Percentiles rank a stretch among this genome's conserved stretches.
Conservation (phyloP, 2,113 vertebrate genomes). For the Oostethus manadensis region DNA sequence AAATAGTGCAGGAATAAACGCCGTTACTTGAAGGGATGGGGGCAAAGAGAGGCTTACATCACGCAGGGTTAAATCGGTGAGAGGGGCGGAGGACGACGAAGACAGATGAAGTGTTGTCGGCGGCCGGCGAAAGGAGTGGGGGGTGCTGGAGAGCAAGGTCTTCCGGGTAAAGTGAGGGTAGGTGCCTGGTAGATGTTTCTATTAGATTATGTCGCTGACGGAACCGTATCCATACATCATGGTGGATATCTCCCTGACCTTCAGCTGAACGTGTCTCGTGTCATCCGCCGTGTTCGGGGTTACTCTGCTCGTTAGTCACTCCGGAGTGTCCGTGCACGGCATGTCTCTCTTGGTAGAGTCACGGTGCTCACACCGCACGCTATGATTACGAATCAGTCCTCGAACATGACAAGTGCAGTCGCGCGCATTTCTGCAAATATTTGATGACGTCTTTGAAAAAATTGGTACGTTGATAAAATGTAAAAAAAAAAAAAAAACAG, state of each 20-base stretch:
- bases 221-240: conserved; percentile 31
- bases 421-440: no score
- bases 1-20: conserved; percentile 46
- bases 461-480: no score
- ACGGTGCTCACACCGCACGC: no score
- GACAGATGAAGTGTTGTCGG: conserved; percentile 4
- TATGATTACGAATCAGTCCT: no score
- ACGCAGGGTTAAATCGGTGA: conserved; percentile 55
- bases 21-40: conserved; percentile 61
- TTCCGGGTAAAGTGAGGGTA: conserved; percentile 35
- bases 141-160: conserved; percentile 1
- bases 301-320: conserved; percentile 2
- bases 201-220: conserved; percentile 2
- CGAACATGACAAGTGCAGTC: no score
- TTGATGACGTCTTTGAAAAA: no score
- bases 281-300: conserved; percentile 1
- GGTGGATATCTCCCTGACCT: conserved; percentile 27
- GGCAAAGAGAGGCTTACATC: conserved; percentile 45
- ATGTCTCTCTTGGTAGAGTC: not conserved
- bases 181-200: not conserved
- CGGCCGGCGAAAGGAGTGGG: conserved; percentile 12
- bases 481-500: no score
- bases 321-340: not conserved
- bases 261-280: conserved; percentile 24
- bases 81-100: conserved; percentile 43